Percentiles rank a stretch among this genome's conserved stretches.
Evolutionary conservation across 1,140 invertebrate genomes (phyloP).

Genomic region (Euschistus heros): DNA sequence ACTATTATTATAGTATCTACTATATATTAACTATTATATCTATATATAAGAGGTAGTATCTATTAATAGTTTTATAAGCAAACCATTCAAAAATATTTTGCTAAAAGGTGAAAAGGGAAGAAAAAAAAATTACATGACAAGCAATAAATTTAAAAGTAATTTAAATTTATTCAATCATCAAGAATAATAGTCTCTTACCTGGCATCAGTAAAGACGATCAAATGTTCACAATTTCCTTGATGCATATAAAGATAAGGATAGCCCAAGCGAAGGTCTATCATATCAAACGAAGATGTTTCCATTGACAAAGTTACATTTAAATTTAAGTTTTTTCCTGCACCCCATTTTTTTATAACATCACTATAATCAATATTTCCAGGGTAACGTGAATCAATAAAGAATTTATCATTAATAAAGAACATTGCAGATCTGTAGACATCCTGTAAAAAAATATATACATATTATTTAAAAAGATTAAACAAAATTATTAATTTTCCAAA

Average conservation of each 20-base stretch:
- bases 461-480: too few species aligned
- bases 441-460: constrained; percentile 39
- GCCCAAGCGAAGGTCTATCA: constrained; percentile 54
- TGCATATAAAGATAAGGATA: constrained; percentile 75
- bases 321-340: constrained; percentile 40
- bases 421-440: constrained; percentile 59
- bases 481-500: too few species aligned
- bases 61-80: too few species aligned
- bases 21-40: too few species aligned
- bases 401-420: constrained; percentile 66
- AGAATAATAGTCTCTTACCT: constrained; percentile 35
- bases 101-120: too few species aligned
- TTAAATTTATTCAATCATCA: too few species aligned
- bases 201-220: constrained; percentile 64
- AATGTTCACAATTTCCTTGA: constrained; percentile 81
- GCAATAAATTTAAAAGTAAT: too few species aligned
- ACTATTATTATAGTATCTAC: too few species aligned
- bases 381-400: constrained; percentile 62
- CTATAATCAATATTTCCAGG: constrained; percentile 51
- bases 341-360: constrained; percentile 52
- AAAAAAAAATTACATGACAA: too few species aligned
- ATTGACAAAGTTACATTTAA: constrained; percentile 46
- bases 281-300: constrained; percentile 48
- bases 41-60: too few species aligned
- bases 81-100: too few species aligned